Base-by-base conservation (phyloP, 2,888 invertebrate genomes). In the Ophioninae sp. region DNA sequence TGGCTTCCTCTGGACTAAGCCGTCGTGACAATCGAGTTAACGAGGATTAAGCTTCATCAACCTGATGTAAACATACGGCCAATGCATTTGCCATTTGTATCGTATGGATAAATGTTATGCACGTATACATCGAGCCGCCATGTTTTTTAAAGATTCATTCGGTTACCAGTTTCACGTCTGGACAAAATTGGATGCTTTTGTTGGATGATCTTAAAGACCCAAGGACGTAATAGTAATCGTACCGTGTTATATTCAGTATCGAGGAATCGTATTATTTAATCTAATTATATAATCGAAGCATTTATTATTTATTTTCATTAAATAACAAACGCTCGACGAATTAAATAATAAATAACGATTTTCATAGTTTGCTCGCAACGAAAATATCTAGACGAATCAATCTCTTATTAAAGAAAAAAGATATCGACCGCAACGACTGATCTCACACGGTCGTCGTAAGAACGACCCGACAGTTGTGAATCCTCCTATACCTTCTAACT, bases 21-120 rank as follows among this genome's bases (percentile, higher is more conserved):
- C 62, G 23, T 30, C 62, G 10, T 2, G 44, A 30, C 21, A 59
- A 72, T 62, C 44, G 41, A 73, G 44, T 73, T 57, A 73, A 62
- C 44, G 17, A 59, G 72, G 21, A 72, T 59, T 59, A 39, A 72
- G 41, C 13, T 68, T 50, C 17, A 30, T 23, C 17, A 17, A 50
- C 17, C 50, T 50, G 50, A 50, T 50, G 6, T 50, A 50, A 50
- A 13, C 50, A 13, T 50, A 50, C 50, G 13, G 50, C 50, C 50
- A 50, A 17, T 50, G 50, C 50, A 50, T 50, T 50, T 23, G 20
- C 61, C 21, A 8, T 21, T 17, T 50, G 50, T 17, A 50, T 17
- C 50, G 17, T 50, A 13, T 17, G 13, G 17, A 50, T 50, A 50
- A 50, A 50, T 13, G 17, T 30, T 30, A 30, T 50, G 50, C 13